Percentiles rank a stretch among this genome's conserved stretches.
Conservation (phyloP, 2,113 vertebrate species). For the Gnathonemus longibarbis region DNA sequence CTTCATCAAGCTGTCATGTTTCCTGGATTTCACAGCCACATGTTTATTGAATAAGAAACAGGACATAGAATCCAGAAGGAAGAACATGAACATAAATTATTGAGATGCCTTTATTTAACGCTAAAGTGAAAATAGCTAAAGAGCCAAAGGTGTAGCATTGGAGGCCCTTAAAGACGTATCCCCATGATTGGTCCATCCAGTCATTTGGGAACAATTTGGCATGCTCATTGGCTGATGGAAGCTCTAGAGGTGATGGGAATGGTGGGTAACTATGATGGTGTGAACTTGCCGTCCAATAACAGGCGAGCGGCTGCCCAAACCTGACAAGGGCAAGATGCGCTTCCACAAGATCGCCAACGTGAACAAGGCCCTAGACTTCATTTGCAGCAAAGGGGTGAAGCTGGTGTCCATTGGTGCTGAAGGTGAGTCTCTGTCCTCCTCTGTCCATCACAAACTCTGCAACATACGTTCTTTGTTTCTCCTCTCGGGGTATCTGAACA, state of each 20-base stretch:
- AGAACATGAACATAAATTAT: background rate
- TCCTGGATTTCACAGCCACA: background rate
- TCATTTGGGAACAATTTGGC: background rate
- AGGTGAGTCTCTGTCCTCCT: background rate
- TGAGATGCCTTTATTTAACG: background rate
- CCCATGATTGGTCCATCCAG: background rate
- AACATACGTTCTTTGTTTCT: too few species aligned
- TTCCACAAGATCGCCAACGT: conserved; percentile 23
- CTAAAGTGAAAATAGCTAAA: background rate
- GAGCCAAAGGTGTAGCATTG: background rate
- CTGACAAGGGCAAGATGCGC: conserved; percentile 24
- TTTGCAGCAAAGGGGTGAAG: conserved; percentile 20
- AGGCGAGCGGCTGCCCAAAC: conserved; percentile 20
- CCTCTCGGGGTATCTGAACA: background rate
- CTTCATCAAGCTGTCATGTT: background rate
- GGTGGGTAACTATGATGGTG: background rate
- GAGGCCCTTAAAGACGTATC: background rate
- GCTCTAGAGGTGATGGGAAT: background rate
- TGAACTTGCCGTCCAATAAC: background rate
- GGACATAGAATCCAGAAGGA: background rate
- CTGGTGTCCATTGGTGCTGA: conserved; percentile 20
- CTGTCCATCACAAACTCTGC: background rate
- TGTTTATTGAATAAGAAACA: background rate
- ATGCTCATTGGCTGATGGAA: background rate
- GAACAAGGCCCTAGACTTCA: conserved; percentile 22